Evolutionary conservation across 30 jellyfish, hydroid and myxozoan genomes (phyloP), one percentile per base, ranked within the genome.

Genomic region (Mastigias papua): DNA sequence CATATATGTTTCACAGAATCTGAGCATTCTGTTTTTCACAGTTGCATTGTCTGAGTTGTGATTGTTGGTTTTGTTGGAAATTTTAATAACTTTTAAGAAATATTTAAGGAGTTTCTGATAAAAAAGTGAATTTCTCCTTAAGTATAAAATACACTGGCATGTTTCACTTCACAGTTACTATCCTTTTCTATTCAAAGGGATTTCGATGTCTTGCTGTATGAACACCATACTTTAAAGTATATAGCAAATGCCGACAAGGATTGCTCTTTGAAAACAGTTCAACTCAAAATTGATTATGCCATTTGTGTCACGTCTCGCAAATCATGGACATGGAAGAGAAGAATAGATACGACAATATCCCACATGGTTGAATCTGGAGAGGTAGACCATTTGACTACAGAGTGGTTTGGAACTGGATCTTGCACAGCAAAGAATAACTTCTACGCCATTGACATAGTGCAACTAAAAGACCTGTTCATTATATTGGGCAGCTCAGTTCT

Each of bases 261-360:
- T n/a, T 87, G 96, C 72, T 29, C 90, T 21, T 23, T 78, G 16
- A 68, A 74, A 34, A 34, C 61, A 1, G 26, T 87, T 29, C 83
- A 79, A 0, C 57, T 72, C 1, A 34, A 46, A 7, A 71, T 33
- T 3, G 67, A 50, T n/a, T 33, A 16, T 37, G 82, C 35, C 19
- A 34, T 71, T 19, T 66, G 82, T 11, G 34, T 71, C 9, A 17
- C 65, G 1, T 33, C 35, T 15, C 67, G 31, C 32, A 71, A 35
- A 50, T 17, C 63, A 6, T 75, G 73, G 73, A 32, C 86, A 26
- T 75, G 86, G 86, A 75, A 51, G 48, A 23, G 62, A 75, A 23
- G 86, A 51, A 22, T 75, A 6, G 64, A 75, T 57, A 49, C 86
- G 7, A 54, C 86, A 32, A 58, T 75, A 3, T 34, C 29, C 4